Evolutionary conservation across 1,140 invertebrate genomes (phyloP), one percentile per base, ranked within the genome.

Genomic region (Drosophila rufa): DNA sequence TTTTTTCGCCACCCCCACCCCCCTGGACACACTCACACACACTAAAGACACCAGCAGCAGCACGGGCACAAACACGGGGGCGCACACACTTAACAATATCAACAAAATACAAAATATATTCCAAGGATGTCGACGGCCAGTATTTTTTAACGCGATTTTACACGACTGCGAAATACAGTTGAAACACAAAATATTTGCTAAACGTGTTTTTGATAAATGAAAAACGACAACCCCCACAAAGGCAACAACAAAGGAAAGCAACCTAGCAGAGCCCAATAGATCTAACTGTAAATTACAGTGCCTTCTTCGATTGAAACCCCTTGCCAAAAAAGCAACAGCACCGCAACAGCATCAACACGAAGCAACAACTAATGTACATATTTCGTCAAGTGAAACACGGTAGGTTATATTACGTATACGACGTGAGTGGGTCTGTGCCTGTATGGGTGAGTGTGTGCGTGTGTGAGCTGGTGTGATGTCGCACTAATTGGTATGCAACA

Each of bases 221-320:
- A 58, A 46, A 67, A n/a, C 19, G 47, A 66, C 15, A 51, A 55
- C 33, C 60, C 60, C 36, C 55, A 43, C 57, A 60, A 75, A 55
- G 66, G 25, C 27, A 55, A 55, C 53, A 40, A 56, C 53, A 56
- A 56, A 56, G 55, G 19, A 53, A 53, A 60, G 58, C 64, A 68
- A 56, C 51, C 61, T 30, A 46, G 66, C 40, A 61, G 22, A 67
- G 59, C 51, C 64, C 76, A 86, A 87, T 80, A 86, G 76, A 68
- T 80, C 73, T 78, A 84, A 78, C 80, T 86, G 80, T 83, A 77
- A 86, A 77, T 73, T 87, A 79, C 83, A 80, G 84, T 89, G 85
- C 80, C 84, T 89, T 89, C 84, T 89, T 89, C 64, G 55, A 80
- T 65, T 56, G 19, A 89, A 75, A 78, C 47, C 51, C 53, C 19